These are phyloP conservation scores for Eledone cirrhosa DNA, from an alignment of 2,888 invertebrate species.

Conservation along the genomic window DNA sequence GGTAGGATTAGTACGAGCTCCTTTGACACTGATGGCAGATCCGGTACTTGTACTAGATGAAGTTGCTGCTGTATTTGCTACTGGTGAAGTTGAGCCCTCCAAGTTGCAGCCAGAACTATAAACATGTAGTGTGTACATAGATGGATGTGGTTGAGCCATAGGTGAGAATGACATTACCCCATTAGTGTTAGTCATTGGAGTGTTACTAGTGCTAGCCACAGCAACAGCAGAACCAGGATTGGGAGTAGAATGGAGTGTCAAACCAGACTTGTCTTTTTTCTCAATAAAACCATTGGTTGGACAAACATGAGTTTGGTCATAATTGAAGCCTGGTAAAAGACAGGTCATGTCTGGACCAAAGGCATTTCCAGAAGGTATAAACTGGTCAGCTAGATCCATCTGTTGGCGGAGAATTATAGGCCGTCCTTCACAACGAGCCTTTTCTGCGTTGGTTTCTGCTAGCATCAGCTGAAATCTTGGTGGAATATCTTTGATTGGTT, in stretches of 20 bases:
- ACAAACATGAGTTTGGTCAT: not conserved
- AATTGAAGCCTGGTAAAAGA: conserved; percentile 40
- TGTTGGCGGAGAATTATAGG: conserved; percentile 51
- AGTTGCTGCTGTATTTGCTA: not conserved
- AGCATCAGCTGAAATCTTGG: conserved; percentile 57
- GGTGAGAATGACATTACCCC: not conserved
- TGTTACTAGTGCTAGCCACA: not conserved
- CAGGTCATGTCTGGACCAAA: conserved; percentile 50
- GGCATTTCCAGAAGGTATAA: not conserved
- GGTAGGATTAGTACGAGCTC: too few relatives aligned
- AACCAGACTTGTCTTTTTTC: not conserved
- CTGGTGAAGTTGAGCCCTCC: not conserved
- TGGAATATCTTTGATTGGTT: conserved; percentile 63
- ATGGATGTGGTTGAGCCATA: not conserved
- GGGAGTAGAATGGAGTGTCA: not conserved
- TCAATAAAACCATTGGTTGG: not conserved
- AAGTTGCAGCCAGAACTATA: conserved; percentile 10
- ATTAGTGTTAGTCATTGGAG: not conserved
- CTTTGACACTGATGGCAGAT: not conserved
- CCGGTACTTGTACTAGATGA: not conserved
- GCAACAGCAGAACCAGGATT: not conserved
- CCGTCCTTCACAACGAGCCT: conserved; percentile 57
- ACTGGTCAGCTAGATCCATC: not conserved
- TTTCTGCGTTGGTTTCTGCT: conserved; percentile 52
- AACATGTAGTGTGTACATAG: conserved; percentile 25